Evolutionary conservation across 2,888 invertebrate genomes (phyloP).

Genomic region (Pandemis cinnamomeana): DNA sequence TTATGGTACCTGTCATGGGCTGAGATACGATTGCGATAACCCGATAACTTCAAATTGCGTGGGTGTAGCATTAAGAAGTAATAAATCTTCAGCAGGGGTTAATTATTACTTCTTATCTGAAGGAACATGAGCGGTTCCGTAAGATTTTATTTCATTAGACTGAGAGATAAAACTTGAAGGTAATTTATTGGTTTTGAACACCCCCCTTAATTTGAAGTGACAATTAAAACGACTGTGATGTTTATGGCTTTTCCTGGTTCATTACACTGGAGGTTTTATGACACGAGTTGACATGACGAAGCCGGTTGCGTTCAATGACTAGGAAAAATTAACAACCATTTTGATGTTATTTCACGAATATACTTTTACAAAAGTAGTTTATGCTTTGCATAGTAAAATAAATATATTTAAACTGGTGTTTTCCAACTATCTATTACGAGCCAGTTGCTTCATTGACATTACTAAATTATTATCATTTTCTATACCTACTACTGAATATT

Average conservation of each 20-base stretch:
- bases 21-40: conserved; percentile 55
- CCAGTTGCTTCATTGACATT: neutral
- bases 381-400: neutral
- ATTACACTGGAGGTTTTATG: conserved; percentile 18
- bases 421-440: too few species aligned
- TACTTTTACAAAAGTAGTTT: neutral
- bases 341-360: neutral
- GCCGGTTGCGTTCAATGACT: conserved; percentile 35
- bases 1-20: conserved; percentile 54
- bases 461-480: neutral
- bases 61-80: conserved; percentile 76
- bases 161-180: conserved; percentile 63
- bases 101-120: conserved; percentile 71
- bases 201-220: conserved; percentile 19
- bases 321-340: neutral
- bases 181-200: conserved; percentile 68
- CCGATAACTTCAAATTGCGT: conserved; percentile 61
- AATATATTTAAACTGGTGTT: neutral
- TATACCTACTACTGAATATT: neutral
- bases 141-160: conserved; percentile 76
- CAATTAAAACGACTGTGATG: conserved; percentile 28
- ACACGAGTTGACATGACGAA: neutral
- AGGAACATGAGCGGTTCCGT: conserved; percentile 52
- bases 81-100: conserved; percentile 72
- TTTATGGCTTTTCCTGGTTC: conserved; percentile 31